Evolutionary conservation across 1,140 invertebrate species (phyloP), one percentile per base, ranked within the genome.

Genomic region (Drosophila sucinea): DNA sequence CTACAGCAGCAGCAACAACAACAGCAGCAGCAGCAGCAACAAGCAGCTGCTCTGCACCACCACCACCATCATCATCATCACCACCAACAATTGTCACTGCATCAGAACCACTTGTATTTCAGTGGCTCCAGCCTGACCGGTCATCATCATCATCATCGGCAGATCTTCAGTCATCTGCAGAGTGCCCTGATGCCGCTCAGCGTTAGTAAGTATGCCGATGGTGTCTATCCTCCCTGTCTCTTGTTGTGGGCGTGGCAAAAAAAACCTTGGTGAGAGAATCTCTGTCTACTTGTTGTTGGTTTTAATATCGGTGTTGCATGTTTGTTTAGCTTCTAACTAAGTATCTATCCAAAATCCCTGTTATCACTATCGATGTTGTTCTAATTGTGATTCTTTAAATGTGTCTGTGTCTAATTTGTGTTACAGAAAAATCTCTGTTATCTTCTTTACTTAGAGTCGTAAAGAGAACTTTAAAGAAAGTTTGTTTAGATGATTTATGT

Each of bases 71-170:
- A 91, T 54, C 90, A 90, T 55, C 90, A 91, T 38, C 89, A 91
- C 69, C 90, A 91, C 66, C 90, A 91, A 61, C 90, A 91, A 69
- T 66, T 91, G 79, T 86, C 90, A 61, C 80, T 91, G 86, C 90
- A 91, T 63, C 90, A 91, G 81, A 91, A 91, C 77, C 90, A 91
- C 81, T 71, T 91, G 68, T 91, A 89, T 71, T 91, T 91, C 67
- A 91, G 86, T 68, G 90, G 90, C 23, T 61, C 73, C 10, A 79
- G 73, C 41, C 60, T 91, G 61, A 85, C 81, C 33, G 67, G 76
- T n/a, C 84, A 77, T 25, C 83, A 84, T 57, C 90, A 91, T 44
- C 86, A 90, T 64, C 90, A 91, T 70, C 81, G 90, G 32, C 90
- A 91, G 80, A 84, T 91, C 68, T 91, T 91, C 77, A 91, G 90